Percentiles rank a stretch among this genome's conserved stretches.
Evolutionary conservation across 2,113 vertebrate species (phyloP).

Genomic region (Rissa tridactyla): DNA sequence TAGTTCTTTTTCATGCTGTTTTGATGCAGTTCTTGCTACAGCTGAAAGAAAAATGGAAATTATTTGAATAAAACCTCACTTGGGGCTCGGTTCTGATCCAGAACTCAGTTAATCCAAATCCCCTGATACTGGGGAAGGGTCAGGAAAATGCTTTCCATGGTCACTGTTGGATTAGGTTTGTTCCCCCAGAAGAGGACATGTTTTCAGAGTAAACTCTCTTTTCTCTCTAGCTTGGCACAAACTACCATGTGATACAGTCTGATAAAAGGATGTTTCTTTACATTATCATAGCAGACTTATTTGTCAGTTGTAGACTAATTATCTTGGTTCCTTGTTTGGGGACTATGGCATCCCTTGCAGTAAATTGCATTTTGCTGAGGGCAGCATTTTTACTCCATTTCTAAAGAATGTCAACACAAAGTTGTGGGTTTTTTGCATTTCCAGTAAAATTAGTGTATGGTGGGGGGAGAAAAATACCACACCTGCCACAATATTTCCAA

Average conservation of each 20-base stretch:
- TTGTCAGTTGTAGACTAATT: constrained; percentile 50
- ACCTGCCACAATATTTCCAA: neutral
- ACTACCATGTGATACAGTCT: neutral
- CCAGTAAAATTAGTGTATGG: neutral
- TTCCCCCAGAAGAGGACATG: neutral
- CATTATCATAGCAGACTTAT: constrained; percentile 43
- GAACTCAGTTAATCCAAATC: neutral
- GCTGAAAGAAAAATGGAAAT: neutral
- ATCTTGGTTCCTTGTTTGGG: constrained; percentile 14
- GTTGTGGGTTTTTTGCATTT: neutral
- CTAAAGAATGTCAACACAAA: neutral
- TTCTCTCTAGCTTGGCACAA: constrained; percentile 10
- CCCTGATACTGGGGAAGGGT: neutral
- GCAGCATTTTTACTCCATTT: constrained; percentile 10
- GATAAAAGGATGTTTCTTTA: constrained; percentile 38
- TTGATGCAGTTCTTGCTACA: neutral
- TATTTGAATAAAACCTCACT: neutral
- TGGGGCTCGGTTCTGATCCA: neutral
- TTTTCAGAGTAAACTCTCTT: constrained; percentile 6
- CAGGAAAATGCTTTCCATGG: neutral
- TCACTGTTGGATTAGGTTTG: neutral
- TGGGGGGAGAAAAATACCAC: neutral
- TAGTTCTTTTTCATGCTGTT: neutral
- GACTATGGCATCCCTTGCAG: neutral
- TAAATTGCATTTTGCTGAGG: constrained; percentile 27